Evolutionary conservation across 2,113 vertebrate genomes (phyloP).

Genomic region (Triplophysa tibetana): DNA sequence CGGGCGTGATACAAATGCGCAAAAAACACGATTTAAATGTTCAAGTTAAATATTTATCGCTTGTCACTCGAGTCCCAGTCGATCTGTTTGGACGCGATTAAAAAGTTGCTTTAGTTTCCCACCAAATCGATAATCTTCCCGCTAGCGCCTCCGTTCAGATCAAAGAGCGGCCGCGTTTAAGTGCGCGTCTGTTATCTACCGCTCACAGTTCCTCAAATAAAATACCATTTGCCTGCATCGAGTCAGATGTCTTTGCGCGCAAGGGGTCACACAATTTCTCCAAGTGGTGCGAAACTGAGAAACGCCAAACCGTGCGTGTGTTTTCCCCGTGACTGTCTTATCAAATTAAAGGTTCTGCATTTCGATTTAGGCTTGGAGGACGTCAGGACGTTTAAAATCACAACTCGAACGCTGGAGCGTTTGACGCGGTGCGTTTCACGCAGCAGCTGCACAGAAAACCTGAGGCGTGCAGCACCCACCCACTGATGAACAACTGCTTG

Average conservation of each 20-base stretch:
- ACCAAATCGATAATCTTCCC: neutral
- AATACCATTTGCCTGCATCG: neutral
- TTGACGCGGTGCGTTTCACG: slow-evolving; percentile 40
- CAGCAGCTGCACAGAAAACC: slow-evolving; percentile 23
- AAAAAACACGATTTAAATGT: slow-evolving; percentile 18
- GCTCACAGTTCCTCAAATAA: neutral
- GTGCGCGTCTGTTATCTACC: slow-evolving; percentile 29
- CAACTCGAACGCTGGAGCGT: neutral
- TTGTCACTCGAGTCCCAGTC: neutral
- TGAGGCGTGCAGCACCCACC: slow-evolving; percentile 32
- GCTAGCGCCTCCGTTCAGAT: slow-evolving; percentile 14
- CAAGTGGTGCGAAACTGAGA: neutral
- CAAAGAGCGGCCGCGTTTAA: slow-evolving; percentile 15
- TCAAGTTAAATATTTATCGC: slow-evolving; percentile 28
- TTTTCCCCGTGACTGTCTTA: neutral
- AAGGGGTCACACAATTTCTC: neutral
- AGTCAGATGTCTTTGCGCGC: neutral
- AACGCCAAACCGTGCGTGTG: neutral
- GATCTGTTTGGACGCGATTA: neutral
- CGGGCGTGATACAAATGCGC: neutral
- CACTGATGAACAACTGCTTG: slow-evolving; percentile 19
- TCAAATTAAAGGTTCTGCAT: neutral
- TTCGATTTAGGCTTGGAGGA: neutral
- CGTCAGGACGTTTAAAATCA: neutral
- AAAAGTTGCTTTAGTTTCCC: slow-evolving; percentile 28